Percentiles rank a stretch among this genome's conserved stretches.
phyloP scores from a whole-genome alignment of 2,113 vertebrate genomes.

The Mystacornis crossleyi region DNA sequence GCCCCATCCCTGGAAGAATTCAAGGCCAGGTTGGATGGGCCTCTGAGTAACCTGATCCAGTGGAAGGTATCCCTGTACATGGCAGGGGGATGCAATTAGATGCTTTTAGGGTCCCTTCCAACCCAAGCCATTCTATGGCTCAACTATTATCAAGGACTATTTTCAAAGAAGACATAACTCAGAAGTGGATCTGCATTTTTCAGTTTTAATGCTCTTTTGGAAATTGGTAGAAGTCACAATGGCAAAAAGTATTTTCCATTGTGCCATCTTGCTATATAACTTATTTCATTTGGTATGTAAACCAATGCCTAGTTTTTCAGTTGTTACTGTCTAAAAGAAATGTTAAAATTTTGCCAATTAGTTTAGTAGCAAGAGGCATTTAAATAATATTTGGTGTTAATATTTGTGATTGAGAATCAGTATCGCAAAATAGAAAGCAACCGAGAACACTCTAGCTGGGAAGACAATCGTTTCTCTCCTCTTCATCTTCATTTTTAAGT shows the following conservation, averaged over 20 bases:
- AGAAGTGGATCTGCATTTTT: not conserved
- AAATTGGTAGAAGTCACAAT: not conserved
- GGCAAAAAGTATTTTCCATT: not conserved
- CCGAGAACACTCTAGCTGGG: not conserved
- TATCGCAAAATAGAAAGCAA: not conserved
- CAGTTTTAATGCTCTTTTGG: not conserved
- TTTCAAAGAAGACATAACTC: not conserved
- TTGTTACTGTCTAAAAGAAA: not conserved
- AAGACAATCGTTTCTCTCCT: not conserved
- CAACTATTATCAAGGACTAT: not conserved
- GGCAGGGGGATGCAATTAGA: not conserved
- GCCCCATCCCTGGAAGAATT: not conserved
- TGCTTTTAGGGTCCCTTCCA: not conserved
- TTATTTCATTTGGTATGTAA: not conserved
- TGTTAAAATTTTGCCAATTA: not conserved
- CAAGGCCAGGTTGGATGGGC: not conserved
- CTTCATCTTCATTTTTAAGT: conserved; percentile 11
- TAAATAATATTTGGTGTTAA: not conserved
- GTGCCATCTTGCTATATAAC: not conserved
- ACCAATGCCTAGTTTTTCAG: not conserved
- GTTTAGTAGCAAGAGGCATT: not conserved
- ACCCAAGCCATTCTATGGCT: not conserved
- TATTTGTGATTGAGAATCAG: not conserved
- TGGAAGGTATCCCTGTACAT: not conserved
- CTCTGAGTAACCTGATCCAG: not conserved